A percentile compares a stretch with the other conserved stretches of the same genome.
phyloP scores from a whole-genome alignment of 30 jellyfish, hydroid and myxozoan species.

The Pseudorhiza aurosa region DNA sequence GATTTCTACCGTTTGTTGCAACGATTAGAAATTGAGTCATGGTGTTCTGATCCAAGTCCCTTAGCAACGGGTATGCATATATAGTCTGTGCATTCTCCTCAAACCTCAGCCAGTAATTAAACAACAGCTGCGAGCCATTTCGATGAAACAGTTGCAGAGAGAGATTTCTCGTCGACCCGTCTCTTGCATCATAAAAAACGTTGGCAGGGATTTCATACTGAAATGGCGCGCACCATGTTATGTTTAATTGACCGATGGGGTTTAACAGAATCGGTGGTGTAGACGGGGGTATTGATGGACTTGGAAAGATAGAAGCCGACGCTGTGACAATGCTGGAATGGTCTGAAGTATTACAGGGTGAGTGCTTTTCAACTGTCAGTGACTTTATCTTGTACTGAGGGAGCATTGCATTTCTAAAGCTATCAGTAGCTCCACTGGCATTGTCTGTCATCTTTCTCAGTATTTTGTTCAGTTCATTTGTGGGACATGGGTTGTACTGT shows the following conservation, averaged over 20 bases:
- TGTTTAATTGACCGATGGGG: constrained; percentile 25
- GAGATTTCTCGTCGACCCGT: constrained; percentile 74
- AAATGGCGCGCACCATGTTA: constrained; percentile 62
- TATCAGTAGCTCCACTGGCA: constrained; percentile 12
- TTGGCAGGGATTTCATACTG: constrained; percentile 48
- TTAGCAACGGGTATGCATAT: constrained; percentile 48
- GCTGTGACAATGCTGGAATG: neutral
- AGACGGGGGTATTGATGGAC: constrained; percentile 15
- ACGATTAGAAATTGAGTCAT: constrained; percentile 1
- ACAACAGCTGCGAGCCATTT: constrained; percentile 25
- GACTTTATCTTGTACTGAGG: constrained; percentile 54
- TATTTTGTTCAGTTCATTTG: constrained; percentile 2
- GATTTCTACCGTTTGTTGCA: constrained; percentile 77
- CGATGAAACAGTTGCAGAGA: constrained; percentile 17
- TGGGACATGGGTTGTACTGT: constrained; percentile 71
- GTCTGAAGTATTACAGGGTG: constrained; percentile 47
- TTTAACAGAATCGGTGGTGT: constrained; percentile 24
- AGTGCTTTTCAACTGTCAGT: constrained; percentile 12
- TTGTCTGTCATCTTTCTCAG: constrained; percentile 18
- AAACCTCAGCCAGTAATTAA: constrained; percentile 67
- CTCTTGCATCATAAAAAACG: constrained; percentile 46
- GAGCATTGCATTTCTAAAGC: constrained; percentile 49
- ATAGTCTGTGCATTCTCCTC: constrained; percentile 65
- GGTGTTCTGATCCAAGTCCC: constrained; percentile 25
- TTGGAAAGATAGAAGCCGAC: neutral